These are phyloP conservation scores for Drosophila kikkawai DNA, from an alignment of 1,140 invertebrate genomes.

Conservation along the genomic window DNA sequence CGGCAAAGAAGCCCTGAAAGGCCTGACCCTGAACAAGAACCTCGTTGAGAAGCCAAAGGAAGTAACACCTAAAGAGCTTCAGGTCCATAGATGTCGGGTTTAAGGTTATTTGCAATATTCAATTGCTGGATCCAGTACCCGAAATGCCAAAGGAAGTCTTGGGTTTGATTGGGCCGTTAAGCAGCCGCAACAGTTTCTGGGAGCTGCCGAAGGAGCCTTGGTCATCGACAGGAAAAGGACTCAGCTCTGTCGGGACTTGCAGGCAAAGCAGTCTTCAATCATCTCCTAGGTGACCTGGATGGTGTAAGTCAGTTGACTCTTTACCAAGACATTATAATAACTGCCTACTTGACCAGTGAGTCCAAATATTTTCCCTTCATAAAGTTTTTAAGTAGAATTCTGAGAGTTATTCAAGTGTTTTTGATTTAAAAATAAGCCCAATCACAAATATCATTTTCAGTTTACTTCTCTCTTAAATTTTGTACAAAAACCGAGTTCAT, in stretches of 20 bases:
- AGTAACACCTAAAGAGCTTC: no score
- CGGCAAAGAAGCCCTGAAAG: background rate
- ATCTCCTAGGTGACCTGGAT: constrained; percentile 83
- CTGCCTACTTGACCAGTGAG: background rate
- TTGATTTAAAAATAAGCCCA: background rate
- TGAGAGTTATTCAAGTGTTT: background rate
- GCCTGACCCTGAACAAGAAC: background rate
- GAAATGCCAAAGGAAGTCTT: background rate
- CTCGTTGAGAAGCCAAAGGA: background rate
- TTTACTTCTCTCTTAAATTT: background rate
- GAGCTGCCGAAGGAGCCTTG: constrained; percentile 71
- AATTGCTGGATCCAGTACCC: background rate
- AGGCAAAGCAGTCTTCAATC: constrained; percentile 87
- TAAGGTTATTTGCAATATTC: background rate
- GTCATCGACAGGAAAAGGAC: constrained; percentile 58
- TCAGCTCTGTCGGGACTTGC: no score
- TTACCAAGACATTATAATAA: background rate
- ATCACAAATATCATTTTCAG: background rate
- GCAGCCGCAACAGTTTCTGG: constrained; percentile 78
- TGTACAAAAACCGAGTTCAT: background rate
- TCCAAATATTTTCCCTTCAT: no score
- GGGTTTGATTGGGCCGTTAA: constrained; percentile 62
- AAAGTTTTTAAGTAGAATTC: background rate
- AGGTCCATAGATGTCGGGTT: background rate
- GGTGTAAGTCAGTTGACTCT: no score